Conservation (phyloP, 2,113 vertebrate genomes). For the Grantiella picta region DNA sequence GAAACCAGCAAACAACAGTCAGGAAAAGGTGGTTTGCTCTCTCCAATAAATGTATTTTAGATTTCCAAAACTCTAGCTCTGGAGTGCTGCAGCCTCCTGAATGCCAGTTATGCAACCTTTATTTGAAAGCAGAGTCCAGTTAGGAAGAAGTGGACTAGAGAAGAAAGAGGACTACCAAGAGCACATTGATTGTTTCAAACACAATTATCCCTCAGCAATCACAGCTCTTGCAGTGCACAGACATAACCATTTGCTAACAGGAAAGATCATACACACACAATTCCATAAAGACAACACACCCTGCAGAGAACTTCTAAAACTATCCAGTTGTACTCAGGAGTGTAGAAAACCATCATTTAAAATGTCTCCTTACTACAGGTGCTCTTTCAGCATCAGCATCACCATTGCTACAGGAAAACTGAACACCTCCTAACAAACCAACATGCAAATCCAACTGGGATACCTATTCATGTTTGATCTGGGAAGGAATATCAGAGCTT, state of each 20-base stretch:
- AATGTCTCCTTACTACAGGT: background rate
- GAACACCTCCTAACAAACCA: background rate
- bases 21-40: background rate
- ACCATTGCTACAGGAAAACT: background rate
- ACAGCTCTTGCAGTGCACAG: background rate
- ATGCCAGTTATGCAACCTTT: background rate
- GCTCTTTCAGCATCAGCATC: background rate
- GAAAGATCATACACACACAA: background rate
- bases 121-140: background rate
- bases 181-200: background rate
- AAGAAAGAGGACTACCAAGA: background rate
- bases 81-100: background rate
- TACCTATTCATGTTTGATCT: background rate
- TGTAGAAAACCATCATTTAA: background rate
- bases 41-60: background rate
- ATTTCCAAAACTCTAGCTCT: background rate
- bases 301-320: background rate
- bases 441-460: background rate
- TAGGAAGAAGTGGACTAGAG: background rate
- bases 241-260: background rate
- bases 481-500: background rate
- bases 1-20: background rate
- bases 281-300: background rate
- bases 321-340: background rate
- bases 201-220: background rate